Percentiles rank a stretch among this genome's conserved stretches.
These are phyloP conservation scores for Physella acuta DNA, from an alignment of 1,140 invertebrate species.

Conservation along the genomic window DNA sequence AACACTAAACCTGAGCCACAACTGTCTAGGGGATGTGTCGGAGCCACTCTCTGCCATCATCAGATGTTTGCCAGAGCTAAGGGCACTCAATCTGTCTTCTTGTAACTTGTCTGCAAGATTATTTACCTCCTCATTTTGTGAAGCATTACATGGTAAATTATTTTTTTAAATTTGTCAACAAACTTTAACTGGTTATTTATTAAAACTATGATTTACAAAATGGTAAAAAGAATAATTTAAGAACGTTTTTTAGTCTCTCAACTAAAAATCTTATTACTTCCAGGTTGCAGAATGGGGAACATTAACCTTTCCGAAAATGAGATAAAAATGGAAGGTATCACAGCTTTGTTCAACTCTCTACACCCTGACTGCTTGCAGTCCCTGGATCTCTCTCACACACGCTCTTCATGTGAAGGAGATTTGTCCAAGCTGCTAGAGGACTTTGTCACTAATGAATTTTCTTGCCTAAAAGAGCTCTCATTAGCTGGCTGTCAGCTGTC, in stretches of 20 bases:
- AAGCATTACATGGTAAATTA: constrained; percentile 10
- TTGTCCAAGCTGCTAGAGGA: background rate
- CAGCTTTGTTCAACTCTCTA: background rate
- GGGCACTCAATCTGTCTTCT: background rate
- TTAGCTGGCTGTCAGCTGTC: constrained; percentile 14
- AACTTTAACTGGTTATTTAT: too few relatives aligned
- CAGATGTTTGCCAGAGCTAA: background rate
- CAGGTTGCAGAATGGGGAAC: background rate
- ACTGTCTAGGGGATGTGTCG: constrained; percentile 14
- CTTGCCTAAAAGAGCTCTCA: background rate
- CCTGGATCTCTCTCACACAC: constrained; percentile 14
- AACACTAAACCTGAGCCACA: constrained; percentile 7
- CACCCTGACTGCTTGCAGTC: background rate
- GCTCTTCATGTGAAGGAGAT: background rate
- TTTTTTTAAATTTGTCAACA: background rate
- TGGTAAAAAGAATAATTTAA: too few relatives aligned
- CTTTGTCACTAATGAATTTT: background rate
- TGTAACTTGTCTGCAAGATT: constrained; percentile 10
- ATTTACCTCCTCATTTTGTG: constrained; percentile 2
- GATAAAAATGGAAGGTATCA: constrained; percentile 1
- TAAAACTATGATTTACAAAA: too few relatives aligned
- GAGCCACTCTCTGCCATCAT: background rate
- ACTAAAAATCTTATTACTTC: background rate
- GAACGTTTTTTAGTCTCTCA: too few relatives aligned
- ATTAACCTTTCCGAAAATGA: constrained; percentile 7